These are phyloP conservation scores for Orthonychiurus folsomi DNA, from an alignment of 2,888 invertebrate genomes.

Conservation along the genomic window DNA sequence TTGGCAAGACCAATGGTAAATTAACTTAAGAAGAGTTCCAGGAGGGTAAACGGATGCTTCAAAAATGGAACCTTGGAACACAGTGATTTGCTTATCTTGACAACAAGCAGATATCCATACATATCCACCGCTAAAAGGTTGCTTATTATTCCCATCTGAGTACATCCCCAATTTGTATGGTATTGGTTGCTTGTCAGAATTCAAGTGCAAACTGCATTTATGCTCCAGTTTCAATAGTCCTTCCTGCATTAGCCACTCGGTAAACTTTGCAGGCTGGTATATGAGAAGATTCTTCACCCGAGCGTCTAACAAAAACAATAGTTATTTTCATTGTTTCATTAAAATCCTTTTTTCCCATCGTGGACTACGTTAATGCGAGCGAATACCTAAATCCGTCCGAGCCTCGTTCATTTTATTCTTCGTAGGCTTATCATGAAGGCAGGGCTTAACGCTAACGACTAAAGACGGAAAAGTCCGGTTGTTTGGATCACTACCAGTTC, in stretches of 20 bases:
- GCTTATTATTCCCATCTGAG: conserved; percentile 71
- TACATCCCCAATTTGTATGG: conserved; percentile 77
- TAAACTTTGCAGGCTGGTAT: conserved; percentile 72
- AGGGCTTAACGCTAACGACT: conserved; percentile 72
- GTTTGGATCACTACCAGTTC: neutral
- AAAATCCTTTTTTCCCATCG: too few relatives aligned
- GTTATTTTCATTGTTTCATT: conserved; percentile 3
- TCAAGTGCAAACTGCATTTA: conserved; percentile 58
- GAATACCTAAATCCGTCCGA: conserved; percentile 46
- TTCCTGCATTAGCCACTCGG: conserved; percentile 82
- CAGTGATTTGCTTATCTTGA: conserved; percentile 72
- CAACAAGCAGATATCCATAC: conserved; percentile 87
- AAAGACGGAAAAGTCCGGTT: conserved; percentile 72
- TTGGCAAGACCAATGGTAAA: conserved; percentile 87
- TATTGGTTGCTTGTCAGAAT: conserved; percentile 44
- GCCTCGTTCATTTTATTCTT: conserved; percentile 44
- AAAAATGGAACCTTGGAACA: conserved; percentile 77
- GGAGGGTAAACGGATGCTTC: conserved; percentile 78
- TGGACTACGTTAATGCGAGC: neutral
- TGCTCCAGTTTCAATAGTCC: conserved; percentile 72
- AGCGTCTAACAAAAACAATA: conserved; percentile 50
- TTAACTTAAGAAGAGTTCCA: conserved; percentile 67
- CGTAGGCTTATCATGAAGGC: conserved; percentile 56
- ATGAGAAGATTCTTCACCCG: conserved; percentile 74
- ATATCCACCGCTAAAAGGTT: conserved; percentile 80